Base-by-base conservation (phyloP, 2,888 invertebrate species). In the Aleiodes leptofemur region DNA sequence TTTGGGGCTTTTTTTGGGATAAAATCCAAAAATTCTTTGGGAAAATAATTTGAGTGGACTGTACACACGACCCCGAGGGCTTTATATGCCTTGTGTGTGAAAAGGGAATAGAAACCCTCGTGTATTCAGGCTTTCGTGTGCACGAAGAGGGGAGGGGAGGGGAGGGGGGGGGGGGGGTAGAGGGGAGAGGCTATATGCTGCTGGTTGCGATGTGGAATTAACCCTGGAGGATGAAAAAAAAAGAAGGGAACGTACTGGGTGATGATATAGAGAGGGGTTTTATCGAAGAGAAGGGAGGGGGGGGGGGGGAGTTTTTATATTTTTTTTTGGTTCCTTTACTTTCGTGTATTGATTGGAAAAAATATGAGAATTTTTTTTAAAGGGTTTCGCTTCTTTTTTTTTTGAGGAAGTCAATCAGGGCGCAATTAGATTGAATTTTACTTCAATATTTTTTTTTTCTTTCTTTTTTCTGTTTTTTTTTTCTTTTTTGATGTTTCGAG, bases 81-180 rank as follows among this genome's bases (percentile, higher is more conserved):
- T 68, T 38, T 51, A 68, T 68, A 31, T 43, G 43, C 43, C 11
- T 31, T 51, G 13, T 68, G 13, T 51, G 68, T 68, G 51, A 68
- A 76, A 79, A 77, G 80, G 81, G 77, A 76, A 78, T 68, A 23
- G 56, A 78, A 82, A 82, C 85, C 86, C 85, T 86, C 82, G 82
- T 82, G 80, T 80, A 83, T 80, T 83, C 11, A 80, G 86, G 85
- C 84, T 87, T 87, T 87, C 84, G 82, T 83, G 82, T 83, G 81
- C 31, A n/a, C 68, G 50, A 13, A 68, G 53, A 68, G 13, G 50
- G 16, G 43, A 64, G 16, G n/a, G 23, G 64, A 16, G 56, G 34
- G 57, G 53, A 34, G 56, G 13, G 31, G 34, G n/a, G n/a, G 13
- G 50, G 16, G 43, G 48, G 16, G n/a, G 23, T n/a, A n/a, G 64